Evolutionary conservation across 2,113 vertebrate species (phyloP).

Genomic region (Microtus oregoni): DNA sequence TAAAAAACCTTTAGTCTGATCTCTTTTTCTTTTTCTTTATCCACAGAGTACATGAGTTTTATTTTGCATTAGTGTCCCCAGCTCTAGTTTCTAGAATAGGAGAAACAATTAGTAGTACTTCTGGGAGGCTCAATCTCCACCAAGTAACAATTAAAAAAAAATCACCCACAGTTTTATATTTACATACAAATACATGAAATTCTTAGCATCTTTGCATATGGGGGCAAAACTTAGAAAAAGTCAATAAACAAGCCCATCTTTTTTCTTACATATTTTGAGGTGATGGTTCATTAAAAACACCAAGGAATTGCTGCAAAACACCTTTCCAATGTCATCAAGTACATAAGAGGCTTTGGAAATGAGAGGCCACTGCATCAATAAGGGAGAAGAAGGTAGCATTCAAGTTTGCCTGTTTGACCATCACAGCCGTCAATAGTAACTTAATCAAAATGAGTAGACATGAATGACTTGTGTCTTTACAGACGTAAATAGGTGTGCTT

Average conservation of each 20-base stretch:
- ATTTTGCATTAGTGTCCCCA: conserved; percentile 57
- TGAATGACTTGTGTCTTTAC: conserved; percentile 45
- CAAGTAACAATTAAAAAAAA: background rate
- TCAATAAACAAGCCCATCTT: background rate
- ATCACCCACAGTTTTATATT: background rate
- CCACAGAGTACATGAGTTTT: conserved; percentile 59
- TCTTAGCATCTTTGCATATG: background rate
- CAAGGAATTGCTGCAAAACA: background rate
- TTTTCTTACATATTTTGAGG: conserved; percentile 42
- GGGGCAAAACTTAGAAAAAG: background rate
- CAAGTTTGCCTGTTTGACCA: rapidly evolving
- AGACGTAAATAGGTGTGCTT: background rate
- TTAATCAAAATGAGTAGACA: background rate
- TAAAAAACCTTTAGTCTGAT: conserved; percentile 36
- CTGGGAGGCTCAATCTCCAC: background rate
- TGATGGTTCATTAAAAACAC: conserved; percentile 39
- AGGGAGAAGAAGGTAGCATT: background rate
- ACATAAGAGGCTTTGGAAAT: background rate
- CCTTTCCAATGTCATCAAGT: background rate
- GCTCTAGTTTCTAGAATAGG: conserved; percentile 65
- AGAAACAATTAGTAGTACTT: conserved; percentile 51
- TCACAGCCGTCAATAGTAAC: background rate
- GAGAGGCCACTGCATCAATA: background rate
- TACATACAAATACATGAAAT: background rate
- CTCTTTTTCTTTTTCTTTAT: conserved; percentile 65